Conservation (phyloP, 2,888 invertebrate genomes). For the Unio delphinus region DNA sequence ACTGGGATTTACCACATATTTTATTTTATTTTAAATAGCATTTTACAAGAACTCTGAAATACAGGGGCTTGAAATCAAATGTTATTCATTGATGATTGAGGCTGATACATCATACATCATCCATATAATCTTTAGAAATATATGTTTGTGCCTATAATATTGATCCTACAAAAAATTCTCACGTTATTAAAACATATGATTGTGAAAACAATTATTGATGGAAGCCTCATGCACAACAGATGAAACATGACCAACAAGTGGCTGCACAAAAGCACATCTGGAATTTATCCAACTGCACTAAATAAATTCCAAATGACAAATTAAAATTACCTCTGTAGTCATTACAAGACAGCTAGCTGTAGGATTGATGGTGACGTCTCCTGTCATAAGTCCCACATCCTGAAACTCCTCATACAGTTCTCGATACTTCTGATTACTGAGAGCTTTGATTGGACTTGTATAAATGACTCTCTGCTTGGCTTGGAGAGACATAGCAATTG, state of each 20-base stretch:
- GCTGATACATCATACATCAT: too few relatives aligned
- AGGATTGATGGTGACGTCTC: slow-evolving; percentile 99
- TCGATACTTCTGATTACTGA: slow-evolving; percentile 99
- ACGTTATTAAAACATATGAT: too few relatives aligned
- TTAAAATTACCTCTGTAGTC: slow-evolving; percentile 87
- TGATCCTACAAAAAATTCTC: too few relatives aligned
- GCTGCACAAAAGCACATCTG: neutral
- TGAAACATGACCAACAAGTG: neutral
- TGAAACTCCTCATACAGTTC: slow-evolving; percentile 97
- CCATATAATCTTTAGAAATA: too few relatives aligned
- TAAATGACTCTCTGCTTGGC: slow-evolving; percentile 98
- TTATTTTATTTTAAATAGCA: too few relatives aligned
- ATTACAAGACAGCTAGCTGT: slow-evolving; percentile 98
- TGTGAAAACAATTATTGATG: too few relatives aligned
- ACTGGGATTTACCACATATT: too few relatives aligned
- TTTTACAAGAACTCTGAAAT: too few relatives aligned
- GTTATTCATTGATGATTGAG: too few relatives aligned
- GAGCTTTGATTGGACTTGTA: slow-evolving; percentile 98
- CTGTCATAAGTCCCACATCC: slow-evolving; percentile 98
- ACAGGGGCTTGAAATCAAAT: too few relatives aligned
- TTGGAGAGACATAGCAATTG: slow-evolving; percentile 93
- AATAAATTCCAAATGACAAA: neutral
- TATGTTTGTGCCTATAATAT: too few relatives aligned
- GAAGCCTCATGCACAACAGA: neutral
- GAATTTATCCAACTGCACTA: neutral